Base-by-base conservation (phyloP, 2,113 vertebrate species). In the Tautogolabrus adspersus region DNA sequence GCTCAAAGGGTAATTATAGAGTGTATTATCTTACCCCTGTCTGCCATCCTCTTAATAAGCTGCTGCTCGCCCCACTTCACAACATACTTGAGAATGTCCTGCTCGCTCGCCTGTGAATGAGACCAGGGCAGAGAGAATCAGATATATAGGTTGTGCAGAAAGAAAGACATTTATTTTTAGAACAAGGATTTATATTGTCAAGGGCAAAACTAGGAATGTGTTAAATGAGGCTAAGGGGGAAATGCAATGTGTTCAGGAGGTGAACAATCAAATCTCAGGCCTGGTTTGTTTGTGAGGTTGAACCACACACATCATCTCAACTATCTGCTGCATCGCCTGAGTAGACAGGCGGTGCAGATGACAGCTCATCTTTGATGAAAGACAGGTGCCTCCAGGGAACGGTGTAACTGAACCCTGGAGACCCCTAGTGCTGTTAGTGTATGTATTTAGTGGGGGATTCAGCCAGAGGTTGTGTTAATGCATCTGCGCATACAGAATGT, bases 31-130 rank as follows among this genome's bases (percentile, higher is more conserved):
- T 96, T 95, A 99, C 98, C 98, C 96, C 98, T 93, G 93, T 99
- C 98, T 91, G 97, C 97, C 96, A 99, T 99, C 94, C 97, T 97
- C 93, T 97, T 98, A 94, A 99, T 98, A 89, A 99, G 91, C 84
- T 99, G 98, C 91, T 98, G 96, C 76, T 99, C 98, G 80, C 98
- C 98, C 98, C 98, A 99, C 90, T 99, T 99, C 90, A 98, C 95
- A 86, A 99, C 95, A 83, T 99, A 98, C 90, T 99, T 99, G 83
- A 99, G 96, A 90, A 99, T 96, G 94, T 99, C 98, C 95, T 99
- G 98, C 89, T 99, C 98, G 84, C 97, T 99, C 91, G 98, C 97
- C 98, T 99, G 90, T 74, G 88, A 93, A 77, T 92, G 85, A 90
- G 82, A 88, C 70, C 77, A 79, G 67, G 58, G 46, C 37, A 77